These are phyloP conservation scores for Listronotus bonariensis DNA, from an alignment of 1,140 invertebrate genomes.

Conservation along the genomic window DNA sequence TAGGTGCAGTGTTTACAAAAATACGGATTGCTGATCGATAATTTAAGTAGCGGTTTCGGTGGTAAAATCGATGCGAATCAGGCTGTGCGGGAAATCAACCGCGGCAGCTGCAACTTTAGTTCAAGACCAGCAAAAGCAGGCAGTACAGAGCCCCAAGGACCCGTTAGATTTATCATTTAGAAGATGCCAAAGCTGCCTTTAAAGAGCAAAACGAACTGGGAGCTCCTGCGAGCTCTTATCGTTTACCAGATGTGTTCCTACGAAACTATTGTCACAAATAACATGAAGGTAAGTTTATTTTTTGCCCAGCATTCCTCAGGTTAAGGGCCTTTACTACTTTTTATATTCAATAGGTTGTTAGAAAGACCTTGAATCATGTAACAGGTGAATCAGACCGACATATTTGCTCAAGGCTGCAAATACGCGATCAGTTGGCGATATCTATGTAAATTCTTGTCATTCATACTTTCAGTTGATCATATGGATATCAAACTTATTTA, in stretches of 20 bases:
- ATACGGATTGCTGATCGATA: constrained; percentile 48
- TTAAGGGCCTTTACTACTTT: too few relatives aligned
- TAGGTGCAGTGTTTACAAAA: constrained; percentile 53
- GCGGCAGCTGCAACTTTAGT: constrained; percentile 28
- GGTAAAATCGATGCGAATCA: constrained; percentile 45
- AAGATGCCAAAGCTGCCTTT: constrained; percentile 78
- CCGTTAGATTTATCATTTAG: constrained; percentile 87
- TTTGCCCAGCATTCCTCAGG: background rate
- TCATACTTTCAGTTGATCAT: too few relatives aligned
- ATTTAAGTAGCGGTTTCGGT: constrained; percentile 40
- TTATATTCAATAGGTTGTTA: background rate
- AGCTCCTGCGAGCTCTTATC: constrained; percentile 88
- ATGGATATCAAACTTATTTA: too few relatives aligned
- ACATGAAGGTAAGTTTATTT: constrained; percentile 79
- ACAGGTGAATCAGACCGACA: background rate
- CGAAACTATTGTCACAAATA: constrained; percentile 90
- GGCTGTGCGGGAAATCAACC: constrained; percentile 41
- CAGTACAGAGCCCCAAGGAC: constrained; percentile 62
- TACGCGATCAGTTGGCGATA: too few relatives aligned
- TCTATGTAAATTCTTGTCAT: too few relatives aligned
- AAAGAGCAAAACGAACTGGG: constrained; percentile 95
- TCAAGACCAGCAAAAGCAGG: constrained; percentile 34
- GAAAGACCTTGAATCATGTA: constrained; percentile 9
- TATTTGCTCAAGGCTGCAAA: too few relatives aligned
- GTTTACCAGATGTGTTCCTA: constrained; percentile 93